Percentiles rank a stretch among this genome's conserved stretches.
Conservation (phyloP, 2,888 invertebrate genomes). For the Phorcus lineatus region DNA sequence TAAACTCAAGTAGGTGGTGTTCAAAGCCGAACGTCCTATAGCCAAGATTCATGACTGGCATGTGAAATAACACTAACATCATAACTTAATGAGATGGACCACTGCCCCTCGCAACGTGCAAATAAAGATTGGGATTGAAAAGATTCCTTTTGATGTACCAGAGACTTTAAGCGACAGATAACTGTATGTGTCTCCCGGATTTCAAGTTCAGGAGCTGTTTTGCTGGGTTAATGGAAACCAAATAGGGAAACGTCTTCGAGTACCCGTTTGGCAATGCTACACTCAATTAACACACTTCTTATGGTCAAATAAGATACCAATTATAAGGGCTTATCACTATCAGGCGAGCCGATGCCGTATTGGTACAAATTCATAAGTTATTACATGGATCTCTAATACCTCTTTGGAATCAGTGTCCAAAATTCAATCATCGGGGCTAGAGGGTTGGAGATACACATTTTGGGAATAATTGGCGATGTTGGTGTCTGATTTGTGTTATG, state of each 20-base stretch:
- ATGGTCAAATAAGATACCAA: not conserved
- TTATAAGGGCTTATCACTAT: not conserved
- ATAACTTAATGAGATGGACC: constrained; percentile 15
- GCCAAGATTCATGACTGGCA: constrained; percentile 10
- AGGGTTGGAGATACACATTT: too few species aligned
- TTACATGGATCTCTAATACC: not conserved
- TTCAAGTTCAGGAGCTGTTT: not conserved
- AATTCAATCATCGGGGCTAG: not conserved
- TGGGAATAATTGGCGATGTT: too few species aligned
- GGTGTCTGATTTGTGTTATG: not conserved
- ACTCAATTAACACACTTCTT: constrained; percentile 5
- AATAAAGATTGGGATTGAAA: constrained; percentile 4
- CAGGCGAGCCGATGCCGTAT: not conserved
- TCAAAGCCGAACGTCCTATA: constrained; percentile 8
- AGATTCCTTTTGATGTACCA: not conserved
- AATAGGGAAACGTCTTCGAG: not conserved
- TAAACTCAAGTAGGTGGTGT: constrained; percentile 17
- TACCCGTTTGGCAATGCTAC: not conserved
- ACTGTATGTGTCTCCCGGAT: not conserved
- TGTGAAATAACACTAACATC: constrained; percentile 22
- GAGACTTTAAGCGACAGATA: not conserved
- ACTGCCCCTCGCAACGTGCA: not conserved
- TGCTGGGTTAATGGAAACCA: not conserved
- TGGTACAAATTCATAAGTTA: not conserved
- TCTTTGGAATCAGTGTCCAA: not conserved